Base-by-base conservation (phyloP, 2,113 vertebrate genomes). In the Amphiprion percula region DNA sequence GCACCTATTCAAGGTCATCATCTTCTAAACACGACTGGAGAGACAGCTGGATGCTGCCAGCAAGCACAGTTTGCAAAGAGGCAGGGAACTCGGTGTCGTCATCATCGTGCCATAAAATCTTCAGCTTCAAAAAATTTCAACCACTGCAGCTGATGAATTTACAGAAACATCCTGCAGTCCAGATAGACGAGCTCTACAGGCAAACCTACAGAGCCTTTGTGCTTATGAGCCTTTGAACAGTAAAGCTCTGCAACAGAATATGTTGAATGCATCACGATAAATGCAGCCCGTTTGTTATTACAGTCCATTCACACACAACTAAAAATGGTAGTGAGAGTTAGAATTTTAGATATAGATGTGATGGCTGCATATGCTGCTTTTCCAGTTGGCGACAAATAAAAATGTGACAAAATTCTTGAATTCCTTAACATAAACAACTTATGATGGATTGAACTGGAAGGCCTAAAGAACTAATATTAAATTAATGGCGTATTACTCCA, bases 401-500 rank as follows among this genome's bases (percentile, higher is more conserved):
- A 58, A 49, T 47, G 39, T 10, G 9, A 60, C 15, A 62, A 41
- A 66, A 53, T 52, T 12, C 12, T 55, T 26, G 2, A 26, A 47
- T 49, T 30, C 26, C 16, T 50, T 3, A 41, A 33, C 30, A 5
- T 30, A 52, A 77, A 47, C 21, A 71, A 59, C 6, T 49, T n/a
- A 12, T 5, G n/a, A 19, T n/a, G 2, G 4, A 53, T 33, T 24
- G 19, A 46, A 80, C 19, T 41, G 19, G 23, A 56, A 59, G 7
- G 30, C 46, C 62, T 70, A 10, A 70, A 56, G 24, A 68, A 62
- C 49, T 41, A 52, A 77, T 80, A 59, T 80, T 80, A 86, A 77
- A 92, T 93, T 93, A 94, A 92, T 90, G 81, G 88, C 93, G 86
- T 86, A 92, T 83, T 92, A 85, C 87, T 94, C 90, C 92, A 91